Base-by-base conservation (phyloP, 2,888 invertebrate genomes). In the Caenorhabditis virilis region DNA sequence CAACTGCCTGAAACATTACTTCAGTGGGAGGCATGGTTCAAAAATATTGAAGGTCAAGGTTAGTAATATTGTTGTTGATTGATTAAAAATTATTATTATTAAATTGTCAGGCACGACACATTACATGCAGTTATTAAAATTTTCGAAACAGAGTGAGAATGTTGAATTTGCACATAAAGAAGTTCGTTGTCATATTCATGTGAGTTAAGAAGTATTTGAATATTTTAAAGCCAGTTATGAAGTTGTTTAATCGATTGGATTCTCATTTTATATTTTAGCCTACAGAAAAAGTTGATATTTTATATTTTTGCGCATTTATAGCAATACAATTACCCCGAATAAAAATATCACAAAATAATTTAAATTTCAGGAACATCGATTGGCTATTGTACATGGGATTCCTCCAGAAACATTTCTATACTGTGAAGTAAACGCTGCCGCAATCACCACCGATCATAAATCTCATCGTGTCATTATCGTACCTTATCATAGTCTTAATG, bases 21-120 rank as follows among this genome's bases (percentile, higher is more conserved):
- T 6, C 63, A 67, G 27, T 72, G 72, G 72, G 68, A 72, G 18
- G 57, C 69, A 20, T 72, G 72, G 72, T 56, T 72, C 49, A 67
- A 65, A 49, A 67, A 67, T 25, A 52, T 53, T 35, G 69, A 64
- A 35, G 69, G 69, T 1, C 67, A 72, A 43, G 57, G 72, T 72
- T 48, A 58, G 65, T 59, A 22, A 23, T 23, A 47, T 42, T 42
- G n/a, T 55, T n/a, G n/a, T 41, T 11, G 33, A 1, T n/a, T 13
- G 45, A 1, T n/a, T 16, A 7, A 2, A 27, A 61, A 20, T 6
- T 30, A 45, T 9, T 15, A 26, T n/a, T 15, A 1, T 30, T 45
- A 4, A 4, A 15, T 43, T 55, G 27, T 46, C 26, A 72, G 72
- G 68, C 26, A 55, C 65, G 9, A 53, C 57, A 26, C 62, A 65